Conservation (phyloP, 1,140 invertebrate species). For the Drosophila teissieri region DNA sequence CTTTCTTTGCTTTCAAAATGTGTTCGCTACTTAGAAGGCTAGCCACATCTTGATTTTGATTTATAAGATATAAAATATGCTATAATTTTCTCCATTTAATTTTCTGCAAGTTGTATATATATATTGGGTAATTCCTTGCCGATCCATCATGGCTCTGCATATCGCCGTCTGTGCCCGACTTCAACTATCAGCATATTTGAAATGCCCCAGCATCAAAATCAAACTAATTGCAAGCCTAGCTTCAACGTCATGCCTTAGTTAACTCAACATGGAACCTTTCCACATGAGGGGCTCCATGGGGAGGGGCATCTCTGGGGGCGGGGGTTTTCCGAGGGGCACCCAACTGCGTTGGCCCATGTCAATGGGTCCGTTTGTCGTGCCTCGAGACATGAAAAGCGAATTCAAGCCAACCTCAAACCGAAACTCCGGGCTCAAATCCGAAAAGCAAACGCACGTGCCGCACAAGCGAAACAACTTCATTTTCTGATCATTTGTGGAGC, state of each 20-base stretch:
- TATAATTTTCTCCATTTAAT: background rate
- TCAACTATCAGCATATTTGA: constrained; percentile 53
- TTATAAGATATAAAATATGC: background rate
- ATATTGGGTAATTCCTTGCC: constrained; percentile 19
- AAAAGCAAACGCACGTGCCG: constrained; percentile 80
- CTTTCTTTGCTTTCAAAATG: background rate
- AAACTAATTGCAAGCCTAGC: constrained; percentile 57
- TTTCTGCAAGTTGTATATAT: background rate
- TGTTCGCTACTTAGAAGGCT: background rate
- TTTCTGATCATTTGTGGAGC: constrained; percentile 68
- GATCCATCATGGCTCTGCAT: constrained; percentile 42
- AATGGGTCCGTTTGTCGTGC: constrained; percentile 57
- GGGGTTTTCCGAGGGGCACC: constrained; percentile 27
- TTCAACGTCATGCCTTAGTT: constrained; percentile 56
- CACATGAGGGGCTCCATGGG: constrained; percentile 15
- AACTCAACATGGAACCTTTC: constrained; percentile 54
- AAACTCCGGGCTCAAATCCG: constrained; percentile 41
- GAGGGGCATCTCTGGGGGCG: background rate
- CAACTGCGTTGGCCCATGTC: constrained; percentile 61
- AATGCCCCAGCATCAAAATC: constrained; percentile 56
- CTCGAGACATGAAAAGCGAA: constrained; percentile 52
- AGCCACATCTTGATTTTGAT: background rate
- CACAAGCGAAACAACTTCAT: constrained; percentile 82
- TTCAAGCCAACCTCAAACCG: constrained; percentile 22
- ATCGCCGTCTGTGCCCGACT: constrained; percentile 20